Percentiles rank a stretch among this genome's conserved stretches.
phyloP scores from a whole-genome alignment of 2,888 invertebrate genomes.

The Caenorhabditis wallacei region DNA sequence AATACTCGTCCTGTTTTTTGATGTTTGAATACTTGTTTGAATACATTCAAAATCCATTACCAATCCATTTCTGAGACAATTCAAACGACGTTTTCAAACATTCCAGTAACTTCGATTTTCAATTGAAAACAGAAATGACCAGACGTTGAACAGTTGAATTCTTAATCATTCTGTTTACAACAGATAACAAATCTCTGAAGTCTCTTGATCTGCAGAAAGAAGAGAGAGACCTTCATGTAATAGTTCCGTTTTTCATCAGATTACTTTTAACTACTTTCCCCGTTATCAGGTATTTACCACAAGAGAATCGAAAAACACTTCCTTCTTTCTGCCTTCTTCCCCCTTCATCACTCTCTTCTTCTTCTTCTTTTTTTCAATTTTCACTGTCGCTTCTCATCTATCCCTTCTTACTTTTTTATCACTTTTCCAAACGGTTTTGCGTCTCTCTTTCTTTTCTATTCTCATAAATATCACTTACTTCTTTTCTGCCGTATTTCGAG shows the following conservation, averaged over 20 bases:
- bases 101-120: background rate
- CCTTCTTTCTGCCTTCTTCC: slow-evolving; percentile 57
- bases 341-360: slow-evolving; percentile 16
- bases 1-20: no score
- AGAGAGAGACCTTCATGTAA: slow-evolving; percentile 10
- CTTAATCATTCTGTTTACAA: slow-evolving; percentile 25
- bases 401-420: slow-evolving; percentile 59
- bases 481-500: slow-evolving; percentile 46
- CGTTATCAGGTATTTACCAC: slow-evolving; percentile 27
- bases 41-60: no score
- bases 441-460: slow-evolving; percentile 20
- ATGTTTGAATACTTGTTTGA: no score
- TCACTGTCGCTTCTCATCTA: slow-evolving; percentile 29
- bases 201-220: slow-evolving; percentile 6
- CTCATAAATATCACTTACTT: slow-evolving; percentile 54
- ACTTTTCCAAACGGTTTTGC: slow-evolving; percentile 59
- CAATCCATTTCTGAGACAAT: background rate
- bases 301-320: slow-evolving; percentile 47
- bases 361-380: slow-evolving; percentile 28
- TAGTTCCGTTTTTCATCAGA: slow-evolving; percentile 59
- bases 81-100: background rate
- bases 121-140: background rate
- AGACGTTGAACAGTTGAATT: slow-evolving; percentile 29
- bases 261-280: slow-evolving; percentile 35
- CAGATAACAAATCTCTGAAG: slow-evolving; percentile 9